Base-by-base conservation (phyloP, 2,113 vertebrate species). In the Lutjanus erythropterus region DNA sequence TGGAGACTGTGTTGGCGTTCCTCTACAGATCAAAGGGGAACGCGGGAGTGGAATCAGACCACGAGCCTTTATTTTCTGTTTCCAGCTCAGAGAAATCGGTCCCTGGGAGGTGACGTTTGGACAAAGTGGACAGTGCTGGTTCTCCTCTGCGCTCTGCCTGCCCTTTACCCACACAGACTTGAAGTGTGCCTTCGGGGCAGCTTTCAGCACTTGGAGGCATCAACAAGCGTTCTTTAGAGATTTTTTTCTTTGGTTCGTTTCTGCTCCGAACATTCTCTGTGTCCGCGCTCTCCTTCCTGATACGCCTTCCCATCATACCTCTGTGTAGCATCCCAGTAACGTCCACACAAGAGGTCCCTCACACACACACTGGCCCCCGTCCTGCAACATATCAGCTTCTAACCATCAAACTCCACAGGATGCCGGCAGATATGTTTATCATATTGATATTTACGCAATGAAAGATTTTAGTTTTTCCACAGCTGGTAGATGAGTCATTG, bases 381-480 rank as follows among this genome's bases (percentile, higher is more conserved):
- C 78, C 84, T 86, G 85, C 83, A 88, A 94, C 92, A 93, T 93
- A 94, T 94, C 94, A 90, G 87, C 88, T 89, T 86, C 74, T 66
- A 61, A 91, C 74, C 85, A 80, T 85, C 68, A 56, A 55, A 75
- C 62, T 80, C 67, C 81, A 77, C 88, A 80, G 85, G 88, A 91
- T 84, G 80, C 87, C 53, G 73, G 90, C 91, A 91, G 88, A 95
- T 90, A 89, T 84, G 90, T 95, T 95, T 95, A 95, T 95, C 95
- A 95, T 95, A 95, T 95, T 95, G 94, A 95, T 95, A 95, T 92
- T 91, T 91, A 92, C 77, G 69, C 92, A 83, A 71, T 82, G 92
- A 93, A 86, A 91, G 91, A 87, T 91, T 86, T 81, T 66, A 59
- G 74, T 87, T 91, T 87, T 65, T 86, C 82, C 89, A 74, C 86